Evolutionary conservation across 2,797 vertebrate genomes (phyloP), one percentile per base, ranked within the genome.

Genomic region (Heterohyrax brucei): DNA sequence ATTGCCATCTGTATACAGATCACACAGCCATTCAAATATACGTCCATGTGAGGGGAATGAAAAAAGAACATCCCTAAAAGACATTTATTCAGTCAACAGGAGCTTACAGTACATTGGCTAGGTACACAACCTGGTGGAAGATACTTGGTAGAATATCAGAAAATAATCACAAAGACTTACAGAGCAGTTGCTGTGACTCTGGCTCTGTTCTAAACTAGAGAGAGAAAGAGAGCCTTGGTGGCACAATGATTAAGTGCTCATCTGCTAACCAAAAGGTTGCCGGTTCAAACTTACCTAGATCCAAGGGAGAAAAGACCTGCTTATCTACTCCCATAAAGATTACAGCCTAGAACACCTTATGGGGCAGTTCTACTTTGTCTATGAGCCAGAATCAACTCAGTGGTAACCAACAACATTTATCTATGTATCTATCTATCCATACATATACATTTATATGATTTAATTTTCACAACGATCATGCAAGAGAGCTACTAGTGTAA

Each of bases 401-500:
- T 8, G 18, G 18, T 3, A 24, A 24, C 22, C 62, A 24, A 64
- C 22, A 64, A 64, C 53, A 14, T 56, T 4, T 56, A 56, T 75
- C 13, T 88, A 19, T 44, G 19, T 78, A 5, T 59, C 5, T 59
- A 9, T 39, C 50, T 59, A 12, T 66, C 9, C 59, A 5, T 44
- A 59, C 28, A 10, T 22, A 16, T 62, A 24, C 22, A 62, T 14
- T 14, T 2, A 61, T 9, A 46, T 3, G 30, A 86, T 19, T 76
- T 66, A 77, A 91, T 84, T 82, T 94, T 87, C 62, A 64, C 44
- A 88, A 62, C n/a, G 70, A 53, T 56, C 79, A 87, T n/a, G 28
- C 24, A 92, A 89, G 16, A 76, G 0, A 78, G 18, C 1, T 33
- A 59, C 28, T 59, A 48, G 68, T 82, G 9, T 59, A 39, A 72